These are phyloP conservation scores for Drosophila pruinosa DNA, from an alignment of 1,140 invertebrate genomes.

Conservation along the genomic window DNA sequence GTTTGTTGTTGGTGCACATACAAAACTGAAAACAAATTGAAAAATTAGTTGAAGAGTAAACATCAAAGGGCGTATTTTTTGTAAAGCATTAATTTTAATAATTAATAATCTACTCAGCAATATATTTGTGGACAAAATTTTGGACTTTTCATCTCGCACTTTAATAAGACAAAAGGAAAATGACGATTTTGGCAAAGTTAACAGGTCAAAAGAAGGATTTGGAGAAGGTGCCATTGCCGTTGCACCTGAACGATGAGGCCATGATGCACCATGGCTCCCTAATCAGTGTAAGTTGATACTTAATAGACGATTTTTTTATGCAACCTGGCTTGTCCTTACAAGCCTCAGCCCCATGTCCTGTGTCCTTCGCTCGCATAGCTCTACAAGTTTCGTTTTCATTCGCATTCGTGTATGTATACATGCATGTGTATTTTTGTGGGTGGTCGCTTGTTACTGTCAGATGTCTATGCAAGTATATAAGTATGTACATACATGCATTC, in stretches of 20 bases:
- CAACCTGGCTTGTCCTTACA: constrained; percentile 64
- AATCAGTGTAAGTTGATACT: constrained; percentile 61
- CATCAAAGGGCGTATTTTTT: constrained; percentile 16
- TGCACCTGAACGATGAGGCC: constrained; percentile 84
- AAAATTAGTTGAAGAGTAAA: constrained; percentile 44
- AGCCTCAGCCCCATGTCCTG: constrained; percentile 8
- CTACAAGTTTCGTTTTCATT: constrained; percentile 68
- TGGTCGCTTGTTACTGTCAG: constrained; percentile 7
- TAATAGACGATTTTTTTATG: constrained; percentile 36
- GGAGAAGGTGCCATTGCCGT: constrained; percentile 86
- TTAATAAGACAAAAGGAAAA: constrained; percentile 12
- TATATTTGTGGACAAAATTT: neutral
- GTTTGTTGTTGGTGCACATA: constrained; percentile 15
- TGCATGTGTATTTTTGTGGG: neutral
- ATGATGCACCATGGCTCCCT: constrained; percentile 68
- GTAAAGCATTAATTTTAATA: neutral
- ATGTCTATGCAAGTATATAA: too few relatives aligned
- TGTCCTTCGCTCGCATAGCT: constrained; percentile 49
- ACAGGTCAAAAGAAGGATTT: constrained; percentile 65
- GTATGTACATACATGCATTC: constrained; percentile 19
- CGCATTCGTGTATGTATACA: constrained; percentile 9
- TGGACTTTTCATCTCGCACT: constrained; percentile 4
- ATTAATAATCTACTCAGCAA: constrained; percentile 6
- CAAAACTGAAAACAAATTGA: constrained; percentile 38
- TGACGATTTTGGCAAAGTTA: constrained; percentile 70